Evolutionary conservation across 2,888 invertebrate genomes (phyloP).

Genomic region (Trissolcus japonicus): DNA sequence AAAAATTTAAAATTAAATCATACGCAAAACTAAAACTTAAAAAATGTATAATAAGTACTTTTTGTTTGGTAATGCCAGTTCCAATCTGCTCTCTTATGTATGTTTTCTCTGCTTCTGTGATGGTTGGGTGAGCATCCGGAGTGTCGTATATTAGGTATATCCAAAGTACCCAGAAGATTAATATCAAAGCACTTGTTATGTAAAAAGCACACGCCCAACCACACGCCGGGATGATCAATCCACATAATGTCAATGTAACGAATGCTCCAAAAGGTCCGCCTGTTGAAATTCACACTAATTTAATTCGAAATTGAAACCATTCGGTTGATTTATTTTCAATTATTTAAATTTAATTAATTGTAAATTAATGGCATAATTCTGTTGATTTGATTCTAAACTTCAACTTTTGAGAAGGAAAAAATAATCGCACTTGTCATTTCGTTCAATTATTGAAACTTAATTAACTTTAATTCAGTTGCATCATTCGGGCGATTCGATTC

Average conservation of each 20-base stretch:
- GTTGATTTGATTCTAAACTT: no score
- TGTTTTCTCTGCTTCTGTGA: slow-evolving; percentile 80
- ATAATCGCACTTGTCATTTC: slow-evolving; percentile 73
- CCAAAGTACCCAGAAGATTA: slow-evolving; percentile 81
- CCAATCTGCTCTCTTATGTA: slow-evolving; percentile 78
- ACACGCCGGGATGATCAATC: slow-evolving; percentile 80
- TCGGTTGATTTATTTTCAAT: no score
- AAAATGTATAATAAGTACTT: slow-evolving; percentile 58
- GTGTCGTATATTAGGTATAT: slow-evolving; percentile 82
- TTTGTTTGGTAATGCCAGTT: slow-evolving; percentile 68
- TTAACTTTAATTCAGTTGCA: no score
- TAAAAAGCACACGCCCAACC: slow-evolving; percentile 86
- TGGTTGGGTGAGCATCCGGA: slow-evolving; percentile 81
- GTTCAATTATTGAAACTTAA: no score
- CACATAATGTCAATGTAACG: slow-evolving; percentile 83
- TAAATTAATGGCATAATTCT: no score
- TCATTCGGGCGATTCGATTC: no score
- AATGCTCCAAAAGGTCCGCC: slow-evolving; percentile 86
- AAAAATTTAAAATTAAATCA: background rate
- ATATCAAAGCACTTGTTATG: slow-evolving; percentile 79
- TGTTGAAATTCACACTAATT: slow-evolving; percentile 67
- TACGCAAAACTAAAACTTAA: background rate
- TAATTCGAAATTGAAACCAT: background rate
- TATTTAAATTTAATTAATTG: no score
- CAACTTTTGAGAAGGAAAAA: no score